A percentile compares a stretch with the other conserved stretches of the same genome.
Conservation (phyloP, 2,797 vertebrate genomes). For the Avahi laniger region DNA sequence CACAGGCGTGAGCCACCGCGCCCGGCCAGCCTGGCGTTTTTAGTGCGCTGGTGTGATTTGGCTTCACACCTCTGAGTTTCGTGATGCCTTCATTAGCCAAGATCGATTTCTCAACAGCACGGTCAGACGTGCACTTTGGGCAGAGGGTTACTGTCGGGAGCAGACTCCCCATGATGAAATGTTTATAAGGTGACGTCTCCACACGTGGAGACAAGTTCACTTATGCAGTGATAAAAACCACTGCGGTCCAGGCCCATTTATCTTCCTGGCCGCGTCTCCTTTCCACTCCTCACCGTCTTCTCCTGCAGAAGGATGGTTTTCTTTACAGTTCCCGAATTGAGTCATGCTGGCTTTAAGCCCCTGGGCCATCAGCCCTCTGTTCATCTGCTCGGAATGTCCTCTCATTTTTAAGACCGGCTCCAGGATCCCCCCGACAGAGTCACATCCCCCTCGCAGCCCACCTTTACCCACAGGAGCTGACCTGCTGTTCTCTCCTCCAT, state of each 20-base stretch:
- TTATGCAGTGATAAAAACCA: neutral
- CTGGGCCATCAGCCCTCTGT: fast-evolving
- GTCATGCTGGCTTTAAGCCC: neutral
- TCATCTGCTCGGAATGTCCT: neutral
- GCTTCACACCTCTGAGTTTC: fast-evolving
- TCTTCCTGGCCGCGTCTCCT: neutral
- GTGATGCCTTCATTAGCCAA: no score
- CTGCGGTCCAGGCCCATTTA: fast-evolving
- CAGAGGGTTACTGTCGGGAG: neutral
- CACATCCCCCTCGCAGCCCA: no score
- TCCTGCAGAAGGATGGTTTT: neutral
- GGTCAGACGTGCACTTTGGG: neutral
- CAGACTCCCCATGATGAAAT: neutral
- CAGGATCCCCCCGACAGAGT: no score
- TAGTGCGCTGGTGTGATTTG: fast-evolving
- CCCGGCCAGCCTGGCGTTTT: neutral
- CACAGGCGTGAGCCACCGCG: no score
- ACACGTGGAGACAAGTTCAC: neutral
- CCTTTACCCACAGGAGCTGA: neutral
- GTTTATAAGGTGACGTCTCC: neutral
- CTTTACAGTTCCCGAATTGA: neutral
- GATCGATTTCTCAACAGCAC: neutral
- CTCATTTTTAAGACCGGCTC: neutral
- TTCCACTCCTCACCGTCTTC: no score
- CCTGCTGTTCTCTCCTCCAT: fast-evolving